These are phyloP conservation scores for Corynorhinus townsendii DNA, from an alignment of 2,113 vertebrate species.

Conservation along the genomic window DNA sequence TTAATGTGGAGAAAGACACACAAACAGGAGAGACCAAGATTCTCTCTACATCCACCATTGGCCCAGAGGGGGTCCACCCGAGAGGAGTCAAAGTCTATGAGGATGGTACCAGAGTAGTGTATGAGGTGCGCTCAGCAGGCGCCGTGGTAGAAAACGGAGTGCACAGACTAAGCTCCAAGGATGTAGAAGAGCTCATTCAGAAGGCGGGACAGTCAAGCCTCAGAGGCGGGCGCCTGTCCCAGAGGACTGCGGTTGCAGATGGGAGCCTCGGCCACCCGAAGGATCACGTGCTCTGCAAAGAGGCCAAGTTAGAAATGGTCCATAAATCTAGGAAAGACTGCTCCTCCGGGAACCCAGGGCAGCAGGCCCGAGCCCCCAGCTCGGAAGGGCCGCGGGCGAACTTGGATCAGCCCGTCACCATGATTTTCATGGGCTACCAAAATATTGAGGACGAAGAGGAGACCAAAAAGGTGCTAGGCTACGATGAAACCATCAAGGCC, in stretches of 20 bases:
- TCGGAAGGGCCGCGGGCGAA: conserved; percentile 77
- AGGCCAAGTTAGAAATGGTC: conserved; percentile 89
- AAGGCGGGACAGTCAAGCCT: conserved; percentile 87
- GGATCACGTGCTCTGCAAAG: conserved; percentile 86
- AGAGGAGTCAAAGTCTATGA: conserved; percentile 96
- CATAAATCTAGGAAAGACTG: conserved; percentile 84
- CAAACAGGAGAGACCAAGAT: conserved; percentile 94
- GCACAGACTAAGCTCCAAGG: conserved; percentile 89
- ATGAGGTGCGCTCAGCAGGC: conserved; percentile 92
- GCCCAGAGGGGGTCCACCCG: conserved; percentile 88
- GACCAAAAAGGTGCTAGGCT: conserved; percentile 92
- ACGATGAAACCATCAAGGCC: conserved; percentile 95
- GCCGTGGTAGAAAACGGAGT: conserved; percentile 93
- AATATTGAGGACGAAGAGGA: conserved; percentile 93
- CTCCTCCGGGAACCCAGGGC: conserved; percentile 73
- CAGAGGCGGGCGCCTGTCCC: conserved; percentile 81
- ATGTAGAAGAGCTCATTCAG: conserved; percentile 93
- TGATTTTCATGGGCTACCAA: conserved; percentile 99
- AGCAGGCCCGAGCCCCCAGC: conserved; percentile 73
- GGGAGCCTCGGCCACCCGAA: conserved; percentile 80
- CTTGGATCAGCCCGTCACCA: conserved; percentile 91
- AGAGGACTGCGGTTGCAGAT: conserved; percentile 81
- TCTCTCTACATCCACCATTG: conserved; percentile 91
- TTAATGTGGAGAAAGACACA: conserved; percentile 97
- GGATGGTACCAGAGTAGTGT: conserved; percentile 95